Conservation (phyloP, 1,140 invertebrate genomes). For the Orius insidiosus region DNA sequence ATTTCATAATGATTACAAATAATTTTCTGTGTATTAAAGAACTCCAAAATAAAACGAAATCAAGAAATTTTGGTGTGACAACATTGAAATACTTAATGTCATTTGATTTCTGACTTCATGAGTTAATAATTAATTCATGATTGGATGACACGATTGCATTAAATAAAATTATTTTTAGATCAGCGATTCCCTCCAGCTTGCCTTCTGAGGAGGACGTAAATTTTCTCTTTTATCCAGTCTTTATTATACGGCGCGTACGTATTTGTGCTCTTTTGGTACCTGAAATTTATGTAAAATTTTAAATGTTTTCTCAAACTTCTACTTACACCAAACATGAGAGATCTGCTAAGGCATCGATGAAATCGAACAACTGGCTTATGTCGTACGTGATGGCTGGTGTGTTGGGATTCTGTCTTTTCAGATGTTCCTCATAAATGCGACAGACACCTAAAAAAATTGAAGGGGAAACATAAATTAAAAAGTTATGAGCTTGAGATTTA, state of each 20-base stretch:
- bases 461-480: background rate
- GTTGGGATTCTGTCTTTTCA: constrained; percentile 84
- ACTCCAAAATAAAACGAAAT: too few relatives aligned
- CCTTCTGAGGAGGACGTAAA: constrained; percentile 82
- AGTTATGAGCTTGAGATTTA: constrained; percentile 10
- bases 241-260: constrained; percentile 97
- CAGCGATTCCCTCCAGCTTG: constrained; percentile 39
- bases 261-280: constrained; percentile 82
- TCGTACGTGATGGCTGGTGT: constrained; percentile 95
- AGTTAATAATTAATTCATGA: too few relatives aligned
- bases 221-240: constrained; percentile 98
- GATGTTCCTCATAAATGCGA: constrained; percentile 88
- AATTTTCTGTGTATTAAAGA: too few relatives aligned
- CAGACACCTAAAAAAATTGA: constrained; percentile 46
- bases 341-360: constrained; percentile 89
- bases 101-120: too few relatives aligned
- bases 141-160: too few relatives aligned
- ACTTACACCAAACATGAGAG: constrained; percentile 84
- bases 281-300: constrained; percentile 19
- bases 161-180: too few relatives aligned
- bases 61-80: too few relatives aligned
- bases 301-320: constrained; percentile 19
- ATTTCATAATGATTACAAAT: too few relatives aligned
- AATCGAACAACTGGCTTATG: constrained; percentile 93
- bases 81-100: too few relatives aligned